Percentiles rank a stretch among this genome's conserved stretches.
Conservation (phyloP, 2,797 vertebrate genomes). For the Pachyuromys duprasi region DNA sequence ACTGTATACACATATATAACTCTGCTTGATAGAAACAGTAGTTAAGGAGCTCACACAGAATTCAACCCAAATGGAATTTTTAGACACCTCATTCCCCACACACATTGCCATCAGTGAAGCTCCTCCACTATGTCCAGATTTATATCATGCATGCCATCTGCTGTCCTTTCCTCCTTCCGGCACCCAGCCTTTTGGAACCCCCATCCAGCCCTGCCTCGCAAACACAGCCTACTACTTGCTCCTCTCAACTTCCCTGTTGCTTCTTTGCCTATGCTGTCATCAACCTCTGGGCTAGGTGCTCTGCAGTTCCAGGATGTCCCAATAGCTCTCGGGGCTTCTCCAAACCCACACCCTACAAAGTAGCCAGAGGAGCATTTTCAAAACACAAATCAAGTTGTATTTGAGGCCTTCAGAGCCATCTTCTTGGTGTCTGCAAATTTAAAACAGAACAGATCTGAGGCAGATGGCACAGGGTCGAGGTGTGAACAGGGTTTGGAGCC, state of each 20-base stretch:
- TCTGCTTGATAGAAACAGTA: neutral
- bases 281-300: neutral
- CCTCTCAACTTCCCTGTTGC: neutral
- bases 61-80: neutral
- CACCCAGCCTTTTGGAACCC: neutral
- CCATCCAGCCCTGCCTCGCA: neutral
- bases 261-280: neutral
- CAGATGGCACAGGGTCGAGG: neutral
- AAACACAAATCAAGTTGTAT: constrained; percentile 13
- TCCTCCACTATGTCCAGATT: neutral
- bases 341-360: constrained; percentile 5
- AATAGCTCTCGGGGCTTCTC: neutral
- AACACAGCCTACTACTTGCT: neutral
- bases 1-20: neutral
- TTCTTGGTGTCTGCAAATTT: neutral
- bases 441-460: constrained; percentile 14
- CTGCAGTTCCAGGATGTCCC: neutral
- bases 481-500: neutral
- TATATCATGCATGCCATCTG: neutral
- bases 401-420: constrained; percentile 23
- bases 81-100: neutral
- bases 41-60: neutral
- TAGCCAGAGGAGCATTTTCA: constrained; percentile 2
- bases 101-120: neutral
- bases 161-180: neutral